phyloP scores from a whole-genome alignment of 2,113 vertebrate species.

The Lepisosteus osseus region DNA sequence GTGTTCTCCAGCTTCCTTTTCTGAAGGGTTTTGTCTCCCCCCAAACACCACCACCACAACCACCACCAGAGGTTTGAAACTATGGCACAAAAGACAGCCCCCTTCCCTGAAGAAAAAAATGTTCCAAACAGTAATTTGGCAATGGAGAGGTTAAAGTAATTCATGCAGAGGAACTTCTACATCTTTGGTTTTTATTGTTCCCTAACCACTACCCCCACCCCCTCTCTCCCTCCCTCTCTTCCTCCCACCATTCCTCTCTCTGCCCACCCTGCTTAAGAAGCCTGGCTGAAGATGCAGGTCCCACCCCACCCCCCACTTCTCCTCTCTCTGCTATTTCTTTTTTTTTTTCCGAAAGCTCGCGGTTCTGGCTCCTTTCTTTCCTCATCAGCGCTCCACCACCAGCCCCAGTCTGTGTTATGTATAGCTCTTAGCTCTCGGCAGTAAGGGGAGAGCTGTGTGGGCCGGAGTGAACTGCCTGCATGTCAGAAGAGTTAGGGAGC shows the following conservation, averaged over 20 bases:
- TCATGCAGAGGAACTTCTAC: conserved; percentile 26
- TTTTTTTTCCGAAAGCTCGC: conserved; percentile 8
- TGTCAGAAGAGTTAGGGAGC: conserved; percentile 28
- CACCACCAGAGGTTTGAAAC: too few relatives aligned
- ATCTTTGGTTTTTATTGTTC: conserved; percentile 44
- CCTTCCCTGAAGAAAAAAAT: background rate
- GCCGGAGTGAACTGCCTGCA: conserved; percentile 25
- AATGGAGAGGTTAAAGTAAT: conserved; percentile 18
- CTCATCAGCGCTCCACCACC: background rate
- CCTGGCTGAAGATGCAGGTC: conserved; percentile 4
- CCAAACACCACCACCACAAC: too few relatives aligned
- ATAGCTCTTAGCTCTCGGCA: conserved; percentile 10
- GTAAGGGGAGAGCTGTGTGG: conserved; percentile 12
- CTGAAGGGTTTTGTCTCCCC: too few relatives aligned
- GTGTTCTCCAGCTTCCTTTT: too few relatives aligned
- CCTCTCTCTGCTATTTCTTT: background rate
- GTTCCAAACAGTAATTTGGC: background rate
- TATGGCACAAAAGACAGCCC: background rate
- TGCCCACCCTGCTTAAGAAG: conserved; percentile 22
- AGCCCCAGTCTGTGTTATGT: conserved; percentile 3
- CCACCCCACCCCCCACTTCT: conserved; percentile 19
- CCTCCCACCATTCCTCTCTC: conserved; percentile 4
- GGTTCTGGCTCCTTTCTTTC: conserved; percentile 17
- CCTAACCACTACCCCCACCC: conserved; percentile 35
- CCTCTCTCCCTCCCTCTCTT: conserved; percentile 17